Evolutionary conservation across 2,797 vertebrate genomes (phyloP), one percentile per base, ranked within the genome.

Genomic region (Halcyon leucocephala): DNA sequence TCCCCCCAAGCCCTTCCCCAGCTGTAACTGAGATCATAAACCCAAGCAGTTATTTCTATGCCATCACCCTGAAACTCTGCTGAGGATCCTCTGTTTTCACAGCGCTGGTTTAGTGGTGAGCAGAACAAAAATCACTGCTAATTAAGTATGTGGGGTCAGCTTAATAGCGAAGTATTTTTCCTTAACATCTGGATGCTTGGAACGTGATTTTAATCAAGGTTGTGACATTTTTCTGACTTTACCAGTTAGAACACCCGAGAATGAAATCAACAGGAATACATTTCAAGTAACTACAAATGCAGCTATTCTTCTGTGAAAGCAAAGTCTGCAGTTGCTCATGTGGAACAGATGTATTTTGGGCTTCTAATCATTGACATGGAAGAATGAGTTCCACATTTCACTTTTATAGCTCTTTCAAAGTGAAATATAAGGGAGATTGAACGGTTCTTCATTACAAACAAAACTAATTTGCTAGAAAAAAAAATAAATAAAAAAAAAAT

Each of bases 351-450:
- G 86, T 81, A 94, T 90, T 95, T 95, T 82, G 88, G 88, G 92
- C 83, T 94, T 39, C 78, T 90, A 94, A 94, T 95, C 94, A 96
- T 10, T 91, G 96, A 94, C 91, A 93, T 95, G 96, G 96, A 97
- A 97, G 96, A 97, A 96, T 54, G 92, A 96, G 85, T 93, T 96
- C 94, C 90, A 96, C 96, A 96, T 98, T 97, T 97, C 96, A 96
- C 91, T 97, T 96, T 96, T 97, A 95, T 74, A 80, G 93, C 20
- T 76, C 86, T 95, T 94, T 96, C 95, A 89, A 79, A 97, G 83
- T 82, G 69, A 93, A 94, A 81, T 95, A 52, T 7, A 93, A 95
- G 81, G 61, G 64, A 85, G 91, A 82, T 83, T 58, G 48, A 95
- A 55, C 11, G 6, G 91, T 91, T 95, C 90, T 86, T 93, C 95